Conservation (phyloP, 2,113 vertebrate genomes). For the cat (Felis catus) region F.catus_Fca126_mat1.0 CM031414.1:34212501-34213000, state of each 20-base stretch:
- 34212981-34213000: not conserved
- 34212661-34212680: not conserved
- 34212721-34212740: not conserved
- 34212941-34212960: not conserved
- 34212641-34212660: not conserved
- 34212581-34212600: not conserved
- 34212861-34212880: not conserved
- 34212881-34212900: not conserved
- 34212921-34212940: not conserved
- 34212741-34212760: not conserved
- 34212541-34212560: slow-evolving; percentile 8
- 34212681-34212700: not conserved
- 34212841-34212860: not conserved
- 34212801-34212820: not conserved
- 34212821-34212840: not conserved
- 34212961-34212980: not conserved
- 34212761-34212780: not conserved
- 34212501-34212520: not conserved
- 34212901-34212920: not conserved
- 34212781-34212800: not conserved
- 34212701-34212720: not conserved
- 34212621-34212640: not conserved
- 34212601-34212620: not conserved
- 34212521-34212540: not conserved
- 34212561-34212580: not conserved